Percentiles rank a stretch among this genome's conserved stretches.
These are phyloP conservation scores for Moxostoma hubbsi DNA, from an alignment of 2,797 vertebrate species.

Conservation along the genomic window DNA sequence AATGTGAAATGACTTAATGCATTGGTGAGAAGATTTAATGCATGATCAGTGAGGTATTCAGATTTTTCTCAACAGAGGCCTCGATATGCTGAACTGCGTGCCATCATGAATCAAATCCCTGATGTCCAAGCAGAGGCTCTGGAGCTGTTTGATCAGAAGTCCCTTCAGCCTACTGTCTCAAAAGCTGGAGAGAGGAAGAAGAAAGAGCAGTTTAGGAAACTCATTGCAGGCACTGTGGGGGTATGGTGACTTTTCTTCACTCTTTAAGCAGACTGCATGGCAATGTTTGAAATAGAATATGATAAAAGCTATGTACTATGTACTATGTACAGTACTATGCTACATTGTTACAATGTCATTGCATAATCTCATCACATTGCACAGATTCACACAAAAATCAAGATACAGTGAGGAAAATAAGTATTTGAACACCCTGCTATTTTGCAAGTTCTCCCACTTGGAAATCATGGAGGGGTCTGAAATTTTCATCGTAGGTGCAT, in stretches of 20 bases:
- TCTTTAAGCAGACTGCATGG: constrained; percentile 43
- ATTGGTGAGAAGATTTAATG: background rate
- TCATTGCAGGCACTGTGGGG: constrained; percentile 92
- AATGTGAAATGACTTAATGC: background rate
- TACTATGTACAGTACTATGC: no score
- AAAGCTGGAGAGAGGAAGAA: constrained; percentile 89
- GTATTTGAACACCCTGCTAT: no score
- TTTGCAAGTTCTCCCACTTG: no score
- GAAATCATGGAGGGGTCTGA: no score
- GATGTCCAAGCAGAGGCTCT: constrained; percentile 86
- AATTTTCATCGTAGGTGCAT: no score
- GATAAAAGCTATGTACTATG: no score
- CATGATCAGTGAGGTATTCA: background rate
- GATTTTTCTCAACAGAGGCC: constrained; percentile 80
- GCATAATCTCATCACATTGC: no score
- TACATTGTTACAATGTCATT: no score
- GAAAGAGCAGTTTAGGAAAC: constrained; percentile 93
- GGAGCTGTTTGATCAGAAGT: constrained; percentile 89
- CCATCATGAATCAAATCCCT: constrained; percentile 92
- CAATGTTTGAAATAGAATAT: no score
- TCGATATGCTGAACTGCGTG: constrained; percentile 85
- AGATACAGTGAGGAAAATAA: no score
- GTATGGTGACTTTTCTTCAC: constrained; percentile 74
- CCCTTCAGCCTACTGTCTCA: constrained; percentile 82
- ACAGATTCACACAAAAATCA: no score